Conservation (phyloP, 2,888 invertebrate genomes). For the Hypselothyrea guttata region DNA sequence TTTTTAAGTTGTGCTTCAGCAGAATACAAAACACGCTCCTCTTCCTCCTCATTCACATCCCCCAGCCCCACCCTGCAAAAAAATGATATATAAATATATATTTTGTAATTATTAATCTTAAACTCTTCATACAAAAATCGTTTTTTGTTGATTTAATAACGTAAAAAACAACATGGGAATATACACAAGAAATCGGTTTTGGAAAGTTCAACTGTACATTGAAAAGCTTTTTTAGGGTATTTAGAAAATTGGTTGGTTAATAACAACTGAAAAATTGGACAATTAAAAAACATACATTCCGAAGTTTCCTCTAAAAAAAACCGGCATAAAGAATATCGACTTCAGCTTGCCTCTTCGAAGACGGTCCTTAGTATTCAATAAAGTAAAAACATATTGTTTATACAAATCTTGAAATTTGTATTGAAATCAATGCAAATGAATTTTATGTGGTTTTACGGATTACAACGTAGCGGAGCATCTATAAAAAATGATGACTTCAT, state of each 20-base stretch:
- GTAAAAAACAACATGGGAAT: conserved; percentile 44
- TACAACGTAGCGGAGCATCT: conserved; percentile 33
- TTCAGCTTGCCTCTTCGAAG: no score
- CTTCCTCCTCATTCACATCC: background rate
- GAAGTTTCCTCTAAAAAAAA: no score
- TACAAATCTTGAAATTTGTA: no score
- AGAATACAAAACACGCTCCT: conserved; percentile 63
- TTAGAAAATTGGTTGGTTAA: no score
- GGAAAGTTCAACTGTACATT: no score
- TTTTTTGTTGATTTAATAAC: conserved; percentile 73
- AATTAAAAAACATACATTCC: no score
- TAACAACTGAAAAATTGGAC: no score
- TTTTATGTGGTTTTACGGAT: conserved; percentile 12
- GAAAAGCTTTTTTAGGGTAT: background rate
- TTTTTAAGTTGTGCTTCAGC: conserved; percentile 80
- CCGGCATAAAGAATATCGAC: no score
- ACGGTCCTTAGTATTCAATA: no score
- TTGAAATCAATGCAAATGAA: no score
- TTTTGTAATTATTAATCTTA: conserved; percentile 72
- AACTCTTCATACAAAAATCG: no score
- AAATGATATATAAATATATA: conserved; percentile 55
- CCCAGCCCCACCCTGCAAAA: conserved; percentile 3
- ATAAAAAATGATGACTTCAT: conserved; percentile 55
- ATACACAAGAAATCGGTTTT: background rate
- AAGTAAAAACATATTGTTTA: no score